These are phyloP conservation scores for Watsonalla binaria DNA, from an alignment of 2,888 invertebrate genomes.

Conservation along the genomic window DNA sequence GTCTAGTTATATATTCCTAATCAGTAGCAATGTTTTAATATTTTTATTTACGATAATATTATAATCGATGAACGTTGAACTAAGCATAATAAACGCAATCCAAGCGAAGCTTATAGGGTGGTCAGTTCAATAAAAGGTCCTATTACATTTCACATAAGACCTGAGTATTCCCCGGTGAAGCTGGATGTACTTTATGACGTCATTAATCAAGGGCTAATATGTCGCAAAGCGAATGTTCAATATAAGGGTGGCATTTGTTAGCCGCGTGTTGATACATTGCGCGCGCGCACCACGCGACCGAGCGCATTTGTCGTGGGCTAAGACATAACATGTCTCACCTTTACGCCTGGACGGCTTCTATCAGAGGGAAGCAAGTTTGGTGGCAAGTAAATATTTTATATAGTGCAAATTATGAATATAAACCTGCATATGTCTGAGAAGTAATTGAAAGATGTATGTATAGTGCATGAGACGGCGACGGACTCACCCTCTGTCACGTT, in stretches of 20 bases:
- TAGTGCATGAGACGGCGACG: too few relatives aligned
- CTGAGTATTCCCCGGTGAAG: constrained; percentile 10
- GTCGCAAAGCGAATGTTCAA: constrained; percentile 26
- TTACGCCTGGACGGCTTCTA: constrained; percentile 17
- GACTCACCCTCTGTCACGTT: too few relatives aligned
- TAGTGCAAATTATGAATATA: too few relatives aligned
- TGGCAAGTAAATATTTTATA: constrained; percentile 9
- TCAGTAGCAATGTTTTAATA: too few relatives aligned
- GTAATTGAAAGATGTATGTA: too few relatives aligned
- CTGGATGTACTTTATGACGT: neutral
- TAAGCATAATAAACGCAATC: neutral
- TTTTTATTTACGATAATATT: neutral
- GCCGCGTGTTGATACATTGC: constrained; percentile 36
- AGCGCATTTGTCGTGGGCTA: constrained; percentile 45
- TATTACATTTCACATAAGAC: neutral
- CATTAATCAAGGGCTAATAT: constrained; percentile 20
- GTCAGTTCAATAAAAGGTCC: neutral
- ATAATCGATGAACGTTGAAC: neutral
- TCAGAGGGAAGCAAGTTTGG: constrained; percentile 16
- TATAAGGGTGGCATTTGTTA: constrained; percentile 32
- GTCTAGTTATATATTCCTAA: too few relatives aligned
- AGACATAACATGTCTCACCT: constrained; percentile 1
- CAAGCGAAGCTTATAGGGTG: neutral
- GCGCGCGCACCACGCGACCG: constrained; percentile 36
- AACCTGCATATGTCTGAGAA: too few relatives aligned